These are phyloP conservation scores for Heloderma charlesbogerti DNA, from an alignment of 2,113 vertebrate genomes.

Conservation along the genomic window DNA sequence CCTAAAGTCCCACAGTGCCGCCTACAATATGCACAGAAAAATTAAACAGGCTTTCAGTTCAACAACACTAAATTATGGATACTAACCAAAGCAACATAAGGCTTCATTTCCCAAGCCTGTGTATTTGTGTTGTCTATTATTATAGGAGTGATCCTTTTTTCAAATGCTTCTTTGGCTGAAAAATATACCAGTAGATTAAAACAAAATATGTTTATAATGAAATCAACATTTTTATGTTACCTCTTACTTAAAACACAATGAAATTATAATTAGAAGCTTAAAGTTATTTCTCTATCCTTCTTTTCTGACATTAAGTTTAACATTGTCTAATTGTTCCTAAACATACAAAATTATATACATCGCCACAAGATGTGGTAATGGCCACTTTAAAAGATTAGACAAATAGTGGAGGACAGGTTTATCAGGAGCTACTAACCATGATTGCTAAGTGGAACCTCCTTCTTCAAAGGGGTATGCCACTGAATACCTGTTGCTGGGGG, in stretches of 20 bases:
- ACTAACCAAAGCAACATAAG: slow-evolving; percentile 94
- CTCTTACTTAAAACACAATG: background rate
- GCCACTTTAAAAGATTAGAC: background rate
- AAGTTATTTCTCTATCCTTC: background rate
- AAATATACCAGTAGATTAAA: slow-evolving; percentile 56
- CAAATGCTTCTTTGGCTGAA: slow-evolving; percentile 92
- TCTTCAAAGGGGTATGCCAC: background rate
- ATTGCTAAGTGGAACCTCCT: background rate
- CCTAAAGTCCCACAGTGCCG: background rate
- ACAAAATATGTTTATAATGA: background rate
- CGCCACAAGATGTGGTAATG: background rate
- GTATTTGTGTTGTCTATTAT: slow-evolving; percentile 98
- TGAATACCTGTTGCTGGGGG: too few species aligned
- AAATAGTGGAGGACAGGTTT: background rate
- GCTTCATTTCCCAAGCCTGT: slow-evolving; percentile 98
- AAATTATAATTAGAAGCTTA: too few species aligned
- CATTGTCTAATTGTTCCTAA: background rate
- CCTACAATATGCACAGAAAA: background rate
- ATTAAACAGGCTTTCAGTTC: background rate
- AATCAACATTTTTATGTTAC: background rate
- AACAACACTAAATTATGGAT: slow-evolving; percentile 27
- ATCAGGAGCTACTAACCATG: background rate
- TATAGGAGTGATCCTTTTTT: slow-evolving; percentile 87
- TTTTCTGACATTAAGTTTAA: background rate
- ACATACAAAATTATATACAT: background rate